Percentiles rank a stretch among this genome's conserved stretches.
These are phyloP conservation scores for Fragum fragum DNA, from an alignment of 2,888 invertebrate genomes.

Conservation along the genomic window DNA sequence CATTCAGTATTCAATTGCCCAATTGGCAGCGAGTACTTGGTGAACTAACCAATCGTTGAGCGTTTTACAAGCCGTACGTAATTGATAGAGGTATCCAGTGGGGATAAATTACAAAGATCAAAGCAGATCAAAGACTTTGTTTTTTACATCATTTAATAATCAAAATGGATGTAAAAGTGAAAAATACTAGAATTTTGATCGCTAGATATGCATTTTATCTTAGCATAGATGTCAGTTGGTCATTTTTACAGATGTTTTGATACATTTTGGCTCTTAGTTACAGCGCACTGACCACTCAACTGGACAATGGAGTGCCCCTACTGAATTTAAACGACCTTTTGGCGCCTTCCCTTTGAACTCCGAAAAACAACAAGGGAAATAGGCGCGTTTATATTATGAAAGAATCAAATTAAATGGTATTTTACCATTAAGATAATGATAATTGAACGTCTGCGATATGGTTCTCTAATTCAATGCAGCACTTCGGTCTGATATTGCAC, in stretches of 20 bases:
- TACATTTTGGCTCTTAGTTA: not conserved
- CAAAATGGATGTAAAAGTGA: not conserved
- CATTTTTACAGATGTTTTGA: not conserved
- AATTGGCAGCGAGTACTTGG: constrained; percentile 83
- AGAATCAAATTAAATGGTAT: constrained; percentile 53
- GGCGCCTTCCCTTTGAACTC: constrained; percentile 78
- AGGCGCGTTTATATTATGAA: constrained; percentile 74
- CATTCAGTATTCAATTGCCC: constrained; percentile 83
- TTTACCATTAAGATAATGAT: constrained; percentile 30
- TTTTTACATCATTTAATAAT: constrained; percentile 52
- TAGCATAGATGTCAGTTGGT: not conserved
- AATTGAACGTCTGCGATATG: constrained; percentile 20
- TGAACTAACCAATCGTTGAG: constrained; percentile 80
- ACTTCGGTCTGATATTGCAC: not conserved
- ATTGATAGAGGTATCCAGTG: constrained; percentile 63
- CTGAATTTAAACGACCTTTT: constrained; percentile 44
- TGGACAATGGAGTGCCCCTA: constrained; percentile 6
- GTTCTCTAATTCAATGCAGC: constrained; percentile 5
- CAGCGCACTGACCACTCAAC: constrained; percentile 27
- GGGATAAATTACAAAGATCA: constrained; percentile 61
- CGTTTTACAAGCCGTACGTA: constrained; percentile 78
- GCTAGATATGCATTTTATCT: not conserved
- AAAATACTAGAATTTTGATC: not conserved
- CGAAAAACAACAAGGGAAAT: constrained; percentile 72
- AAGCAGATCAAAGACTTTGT: constrained; percentile 69